phyloP scores from a whole-genome alignment of 1,140 invertebrate species.

The Phenacoccus solenopsis region DNA sequence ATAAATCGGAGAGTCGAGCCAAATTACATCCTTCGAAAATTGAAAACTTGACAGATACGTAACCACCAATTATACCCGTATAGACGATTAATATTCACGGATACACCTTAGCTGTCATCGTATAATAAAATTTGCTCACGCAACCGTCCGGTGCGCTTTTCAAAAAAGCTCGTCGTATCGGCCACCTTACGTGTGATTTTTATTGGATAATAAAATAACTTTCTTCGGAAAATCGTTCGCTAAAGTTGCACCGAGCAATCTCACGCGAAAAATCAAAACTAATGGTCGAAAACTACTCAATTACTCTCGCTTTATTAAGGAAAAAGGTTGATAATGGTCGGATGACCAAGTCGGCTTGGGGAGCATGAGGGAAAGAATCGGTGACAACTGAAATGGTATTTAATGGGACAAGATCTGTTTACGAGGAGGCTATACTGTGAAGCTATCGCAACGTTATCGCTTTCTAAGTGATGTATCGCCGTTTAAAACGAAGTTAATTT shows the following conservation, averaged over 20 bases:
- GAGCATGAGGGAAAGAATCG: not conserved
- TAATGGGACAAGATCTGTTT: conserved; percentile 13
- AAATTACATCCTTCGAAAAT: no score
- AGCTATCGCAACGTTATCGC: conserved; percentile 14
- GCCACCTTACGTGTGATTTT: not conserved
- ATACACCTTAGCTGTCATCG: no score
- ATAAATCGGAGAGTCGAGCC: no score
- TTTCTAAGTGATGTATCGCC: conserved; percentile 10
- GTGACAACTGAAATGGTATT: conserved; percentile 10
- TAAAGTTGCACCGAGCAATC: not conserved
- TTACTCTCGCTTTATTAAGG: conserved; percentile 11
- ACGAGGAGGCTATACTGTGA: not conserved
- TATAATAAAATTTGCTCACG: no score
- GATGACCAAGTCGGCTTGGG: not conserved
- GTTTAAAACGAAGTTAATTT: conserved; percentile 18
- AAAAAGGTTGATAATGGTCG: conserved; percentile 9
- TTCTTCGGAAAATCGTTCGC: not conserved
- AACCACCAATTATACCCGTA: no score
- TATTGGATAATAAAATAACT: not conserved
- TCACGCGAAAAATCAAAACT: not conserved
- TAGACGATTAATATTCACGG: no score
- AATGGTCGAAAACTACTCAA: conserved; percentile 14
- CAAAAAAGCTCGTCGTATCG: no score
- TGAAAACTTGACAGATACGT: no score
- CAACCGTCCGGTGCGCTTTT: no score